Percentiles rank a stretch among this genome's conserved stretches.
phyloP scores from a whole-genome alignment of 2,797 vertebrate genomes.

The Corythornis leucogaster region DNA sequence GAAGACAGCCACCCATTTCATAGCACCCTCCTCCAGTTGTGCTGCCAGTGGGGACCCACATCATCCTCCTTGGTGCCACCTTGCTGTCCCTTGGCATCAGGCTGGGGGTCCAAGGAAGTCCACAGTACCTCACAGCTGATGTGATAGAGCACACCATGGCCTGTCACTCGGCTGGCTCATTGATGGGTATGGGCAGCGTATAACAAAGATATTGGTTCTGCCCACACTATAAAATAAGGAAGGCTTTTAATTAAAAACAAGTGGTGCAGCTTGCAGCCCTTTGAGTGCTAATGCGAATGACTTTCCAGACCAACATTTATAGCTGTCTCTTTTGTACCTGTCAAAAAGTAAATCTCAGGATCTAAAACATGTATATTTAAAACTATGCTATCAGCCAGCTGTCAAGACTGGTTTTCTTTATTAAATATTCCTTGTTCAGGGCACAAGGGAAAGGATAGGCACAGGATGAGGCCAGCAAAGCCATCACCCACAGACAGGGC shows the following conservation, averaged over 20 bases:
- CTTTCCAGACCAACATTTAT: conserved; percentile 31
- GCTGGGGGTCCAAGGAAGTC: rapidly evolving
- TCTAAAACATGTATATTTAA: conserved; percentile 40
- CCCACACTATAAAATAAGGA: not conserved
- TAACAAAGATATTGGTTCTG: not conserved
- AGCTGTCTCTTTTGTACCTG: conserved; percentile 29
- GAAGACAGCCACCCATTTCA: not conserved
- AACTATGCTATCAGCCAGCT: not conserved
- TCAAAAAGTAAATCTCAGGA: conserved; percentile 41
- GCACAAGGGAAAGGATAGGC: not conserved
- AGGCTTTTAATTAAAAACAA: conserved; percentile 28
- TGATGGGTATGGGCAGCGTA: not conserved
- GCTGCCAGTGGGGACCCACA: not conserved
- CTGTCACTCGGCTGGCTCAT: not conserved
- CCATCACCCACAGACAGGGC: not conserved
- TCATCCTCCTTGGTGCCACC: not conserved
- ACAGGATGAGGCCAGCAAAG: not conserved
- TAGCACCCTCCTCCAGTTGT: not conserved
- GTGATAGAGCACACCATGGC: not conserved
- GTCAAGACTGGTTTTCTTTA: not conserved
- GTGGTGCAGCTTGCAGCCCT: not conserved
- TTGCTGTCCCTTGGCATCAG: not conserved
- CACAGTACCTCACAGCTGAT: too few species aligned
- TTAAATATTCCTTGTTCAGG: not conserved
- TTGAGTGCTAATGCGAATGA: not conserved